phyloP scores from a whole-genome alignment of 2,113 vertebrate species.

The Aphelocoma coerulescens region DNA sequence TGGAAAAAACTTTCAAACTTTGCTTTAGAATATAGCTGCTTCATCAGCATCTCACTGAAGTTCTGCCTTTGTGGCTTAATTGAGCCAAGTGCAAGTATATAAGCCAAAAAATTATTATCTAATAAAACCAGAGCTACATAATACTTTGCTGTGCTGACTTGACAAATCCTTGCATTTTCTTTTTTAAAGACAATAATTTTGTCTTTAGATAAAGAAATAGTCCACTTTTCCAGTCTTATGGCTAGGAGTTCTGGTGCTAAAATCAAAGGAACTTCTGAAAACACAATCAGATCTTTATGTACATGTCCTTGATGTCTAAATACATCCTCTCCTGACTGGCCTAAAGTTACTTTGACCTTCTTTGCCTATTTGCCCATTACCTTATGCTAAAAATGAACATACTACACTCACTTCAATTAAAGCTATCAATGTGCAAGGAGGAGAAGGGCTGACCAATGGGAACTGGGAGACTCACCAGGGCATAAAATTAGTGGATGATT shows the following conservation, averaged over 20 bases:
- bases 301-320: neutral
- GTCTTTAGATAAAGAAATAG: neutral
- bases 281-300: neutral
- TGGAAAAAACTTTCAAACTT: neutral
- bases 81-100: neutral
- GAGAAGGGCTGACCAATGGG: neutral
- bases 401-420: neutral
- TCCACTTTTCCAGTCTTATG: neutral
- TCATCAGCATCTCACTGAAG: neutral
- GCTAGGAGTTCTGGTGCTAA: neutral
- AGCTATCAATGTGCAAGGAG: neutral
- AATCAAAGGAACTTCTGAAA: neutral
- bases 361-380: neutral
- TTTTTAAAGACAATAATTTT: neutral
- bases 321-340: neutral
- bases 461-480: neutral
- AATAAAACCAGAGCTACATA: neutral
- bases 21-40: neutral
- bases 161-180: neutral
- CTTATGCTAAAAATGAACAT: neutral
- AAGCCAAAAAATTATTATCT: neutral
- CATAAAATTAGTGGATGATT: neutral
- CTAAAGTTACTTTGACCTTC: neutral
- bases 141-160: neutral
- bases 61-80: neutral